Evolutionary conservation across 2,888 invertebrate genomes (phyloP).

Genomic region (Xylota segnis): DNA sequence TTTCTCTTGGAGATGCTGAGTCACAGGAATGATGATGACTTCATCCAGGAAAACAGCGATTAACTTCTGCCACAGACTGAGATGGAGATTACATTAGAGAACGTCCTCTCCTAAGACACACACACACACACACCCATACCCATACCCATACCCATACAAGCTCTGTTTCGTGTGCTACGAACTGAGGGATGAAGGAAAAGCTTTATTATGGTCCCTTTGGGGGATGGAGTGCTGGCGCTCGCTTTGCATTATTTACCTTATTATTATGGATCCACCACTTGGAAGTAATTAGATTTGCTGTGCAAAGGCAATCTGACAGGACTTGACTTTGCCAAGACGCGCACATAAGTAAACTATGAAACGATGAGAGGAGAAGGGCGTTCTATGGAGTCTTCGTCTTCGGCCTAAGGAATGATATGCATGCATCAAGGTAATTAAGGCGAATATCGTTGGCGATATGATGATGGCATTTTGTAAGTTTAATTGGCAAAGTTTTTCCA

Average conservation of each 20-base stretch:
- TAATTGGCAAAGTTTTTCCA: conserved; percentile 75
- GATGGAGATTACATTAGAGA: conserved; percentile 58
- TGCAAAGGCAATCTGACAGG: conserved; percentile 67
- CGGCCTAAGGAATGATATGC: conserved; percentile 43
- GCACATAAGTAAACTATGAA: conserved; percentile 14
- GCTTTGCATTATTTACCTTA: conserved; percentile 75
- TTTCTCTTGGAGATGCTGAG: conserved; percentile 52
- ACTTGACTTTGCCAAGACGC: conserved; percentile 49
- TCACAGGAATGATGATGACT: conserved; percentile 71
- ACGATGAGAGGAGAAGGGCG: background rate
- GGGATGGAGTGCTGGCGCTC: conserved; percentile 7
- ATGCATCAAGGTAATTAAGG: conserved; percentile 69
- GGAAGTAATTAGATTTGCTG: conserved; percentile 75
- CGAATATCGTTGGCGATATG: conserved; percentile 38
- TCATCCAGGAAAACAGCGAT: conserved; percentile 75
- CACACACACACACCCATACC: conserved; percentile 21
- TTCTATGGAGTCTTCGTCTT: conserved; percentile 1
- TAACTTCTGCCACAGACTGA: conserved; percentile 62
- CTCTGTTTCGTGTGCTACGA: background rate
- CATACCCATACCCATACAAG: too few relatives aligned
- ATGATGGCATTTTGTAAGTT: conserved; percentile 73
- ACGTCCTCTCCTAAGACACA: conserved; percentile 18
- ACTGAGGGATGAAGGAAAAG: conserved; percentile 23
- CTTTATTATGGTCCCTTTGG: conserved; percentile 45
- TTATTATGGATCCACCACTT: conserved; percentile 69